Evolutionary conservation across 2,113 vertebrate species (phyloP), one percentile per base, ranked within the genome.

Genomic region (Leuciscus idus): DNA sequence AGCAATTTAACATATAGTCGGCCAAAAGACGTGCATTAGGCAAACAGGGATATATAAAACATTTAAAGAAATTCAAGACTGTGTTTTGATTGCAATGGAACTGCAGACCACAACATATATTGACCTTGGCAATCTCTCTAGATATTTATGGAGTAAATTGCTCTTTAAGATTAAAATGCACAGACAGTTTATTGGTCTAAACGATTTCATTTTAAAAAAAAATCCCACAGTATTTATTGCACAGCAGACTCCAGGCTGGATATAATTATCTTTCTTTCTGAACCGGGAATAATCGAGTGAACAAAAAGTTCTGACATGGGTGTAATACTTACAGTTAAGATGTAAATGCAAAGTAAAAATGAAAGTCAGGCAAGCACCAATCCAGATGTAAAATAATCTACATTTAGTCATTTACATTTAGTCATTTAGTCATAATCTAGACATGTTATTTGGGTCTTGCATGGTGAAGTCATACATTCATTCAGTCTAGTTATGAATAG

Each of bases 81-180:
- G 62, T 11, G 68, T 55, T 57, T 64, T 85, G 83, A 59, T 85
- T 77, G 78, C 83, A 36, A 19, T 82, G 33, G 64, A 85, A 85
- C 57, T 10, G 13, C 52, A 85, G 57, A 87, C 66, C 28, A n/a
- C 36, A 80, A 55, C 39, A 74, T 76, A 70, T 74, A 52, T 50
- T 36, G 75, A 50, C 26, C 28, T 73, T 84, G 83, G 70, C 30
- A 68, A 33, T 2, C 62, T 21, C 17, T 26, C 4, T n/a, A 61
- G 2, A 78, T 23, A 59, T 33, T 78, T 74, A 57, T 8, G 23
- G 28, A 84, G 68, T 33, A 62, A 52, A 61, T 83, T 23, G 19
- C 6, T 39, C 1, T 48, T 78, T 74, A 77, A 30, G 33, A 62
- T n/a, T 19, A 23, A 59, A 28, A 26, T 48, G 43, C 68, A 66